Evolutionary conservation across 1,140 invertebrate species (phyloP), one percentile per base, ranked within the genome.

Genomic region (Centruroides sculpturatus): DNA sequence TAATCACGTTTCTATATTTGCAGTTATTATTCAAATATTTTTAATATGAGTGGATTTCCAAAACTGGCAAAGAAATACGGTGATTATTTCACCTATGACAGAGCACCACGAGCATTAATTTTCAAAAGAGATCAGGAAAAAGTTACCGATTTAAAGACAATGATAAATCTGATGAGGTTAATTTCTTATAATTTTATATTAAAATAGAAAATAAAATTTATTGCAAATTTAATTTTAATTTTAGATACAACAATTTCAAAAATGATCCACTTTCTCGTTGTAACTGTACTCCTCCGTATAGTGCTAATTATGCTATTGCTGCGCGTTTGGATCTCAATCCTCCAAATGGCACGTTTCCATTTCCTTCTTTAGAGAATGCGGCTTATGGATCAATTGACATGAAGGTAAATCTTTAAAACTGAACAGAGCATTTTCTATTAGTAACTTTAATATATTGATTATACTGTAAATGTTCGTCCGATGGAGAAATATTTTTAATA

Each of bases 271-370:
- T 85, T 23, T 77, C 83, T 23, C 71, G 73, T 56, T 89, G 86
- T 72, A 76, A 82, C 57, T 89, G 86, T 70, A 74, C 67, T n/a
- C 86, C 86, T 5, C 83, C 84, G 3, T 86, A 85, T 73, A 83
- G 79, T 70, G 85, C 78, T 13, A 82, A 83, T 71, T 84, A 85
- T 73, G 82, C 81, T 46, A 85, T 87, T 66, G 80, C 85, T 35
- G 80, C 84, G 11, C 71, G 84, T 54, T 78, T 79, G 72, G 85
- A 87, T 71, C 74, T 86, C 50, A 86, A 87, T 72, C 81, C 81
- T 0, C 75, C 73, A 3, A 79, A 80, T 66, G 83, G 83, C 35
- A 81, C 75, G 35, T 85, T 83, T 70, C 82, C 83, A 34, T 80
- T 84, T 71, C 70, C 69, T 4, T 77, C 80, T 13, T 71, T 85